Conservation (phyloP, 2,888 invertebrate genomes). For the Idaea straminata region DNA sequence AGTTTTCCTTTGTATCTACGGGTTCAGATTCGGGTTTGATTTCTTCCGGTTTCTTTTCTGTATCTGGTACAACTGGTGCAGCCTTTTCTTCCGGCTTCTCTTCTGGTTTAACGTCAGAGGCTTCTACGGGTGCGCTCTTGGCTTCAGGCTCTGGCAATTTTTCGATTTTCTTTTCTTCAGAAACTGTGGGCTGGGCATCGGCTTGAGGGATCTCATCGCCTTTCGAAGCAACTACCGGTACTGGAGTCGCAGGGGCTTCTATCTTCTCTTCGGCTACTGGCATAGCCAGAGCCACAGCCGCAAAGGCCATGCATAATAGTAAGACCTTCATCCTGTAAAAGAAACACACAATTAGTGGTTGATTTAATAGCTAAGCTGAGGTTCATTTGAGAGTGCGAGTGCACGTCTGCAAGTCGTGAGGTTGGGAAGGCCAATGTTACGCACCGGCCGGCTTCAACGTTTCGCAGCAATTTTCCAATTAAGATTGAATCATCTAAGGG, state of each 20-base stretch:
- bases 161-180: conserved; percentile 45
- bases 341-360: conserved; percentile 57
- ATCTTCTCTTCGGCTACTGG: conserved; percentile 79
- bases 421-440: conserved; percentile 78
- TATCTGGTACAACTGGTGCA: conserved; percentile 36
- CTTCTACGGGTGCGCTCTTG: conserved; percentile 40
- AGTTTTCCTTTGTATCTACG: conserved; percentile 37
- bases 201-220: conserved; percentile 38
- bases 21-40: conserved; percentile 33
- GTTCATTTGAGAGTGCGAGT: conserved; percentile 46
- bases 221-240: conserved; percentile 30
- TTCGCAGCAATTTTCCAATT: conserved; percentile 74
- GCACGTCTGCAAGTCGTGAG: conserved; percentile 68
- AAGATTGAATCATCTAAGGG: conserved; percentile 70
- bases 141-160: conserved; percentile 35
- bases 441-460: conserved; percentile 52
- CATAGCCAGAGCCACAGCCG: conserved; percentile 79
- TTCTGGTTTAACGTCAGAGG: conserved; percentile 29
- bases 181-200: conserved; percentile 39
- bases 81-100: conserved; percentile 34
- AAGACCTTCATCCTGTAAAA: conserved; percentile 83
- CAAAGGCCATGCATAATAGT: conserved; percentile 80
- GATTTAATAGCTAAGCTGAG: conserved; percentile 39
- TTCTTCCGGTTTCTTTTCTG: conserved; percentile 45
- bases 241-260: conserved; percentile 42